These are phyloP conservation scores for Rhaphigaster nebulosa DNA, from an alignment of 2,888 invertebrate species.

Conservation along the genomic window DNA sequence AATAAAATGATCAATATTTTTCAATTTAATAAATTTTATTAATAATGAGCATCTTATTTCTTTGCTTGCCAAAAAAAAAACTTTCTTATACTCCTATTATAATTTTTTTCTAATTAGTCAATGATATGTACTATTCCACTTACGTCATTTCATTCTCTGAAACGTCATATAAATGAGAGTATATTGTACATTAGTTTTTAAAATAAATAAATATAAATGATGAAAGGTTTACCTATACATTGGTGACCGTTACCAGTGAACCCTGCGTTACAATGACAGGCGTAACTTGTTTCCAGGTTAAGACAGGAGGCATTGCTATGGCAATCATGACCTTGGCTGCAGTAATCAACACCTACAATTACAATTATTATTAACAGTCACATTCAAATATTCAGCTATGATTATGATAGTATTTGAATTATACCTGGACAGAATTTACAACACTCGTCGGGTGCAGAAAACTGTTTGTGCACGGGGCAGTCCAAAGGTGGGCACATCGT, in stretches of 20 bases:
- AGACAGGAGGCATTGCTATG: constrained; percentile 92
- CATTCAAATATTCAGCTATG: neutral
- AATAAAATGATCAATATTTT: too few species aligned
- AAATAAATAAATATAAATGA: too few species aligned
- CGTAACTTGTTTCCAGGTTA: constrained; percentile 91
- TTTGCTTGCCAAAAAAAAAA: too few species aligned
- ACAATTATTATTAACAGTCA: neutral
- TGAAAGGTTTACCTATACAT: constrained; percentile 77
- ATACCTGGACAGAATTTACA: constrained; percentile 91
- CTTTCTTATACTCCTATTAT: too few species aligned
- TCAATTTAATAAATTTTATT: too few species aligned
- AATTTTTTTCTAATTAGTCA: too few species aligned
- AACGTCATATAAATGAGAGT: too few species aligned
- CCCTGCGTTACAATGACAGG: constrained; percentile 91
- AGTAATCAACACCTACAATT: constrained; percentile 83
- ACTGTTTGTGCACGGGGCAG: constrained; percentile 83
- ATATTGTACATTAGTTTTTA: too few species aligned
- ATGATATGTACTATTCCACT: too few species aligned
- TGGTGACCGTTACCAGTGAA: constrained; percentile 88
- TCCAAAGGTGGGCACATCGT: constrained; percentile 82
- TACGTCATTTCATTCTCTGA: too few species aligned
- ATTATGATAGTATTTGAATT: neutral
- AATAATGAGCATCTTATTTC: too few species aligned
- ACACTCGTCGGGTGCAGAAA: constrained; percentile 87
- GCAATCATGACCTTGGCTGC: constrained; percentile 89